Evolutionary conservation across 2,113 vertebrate species (phyloP), one percentile per base, ranked within the genome.

Genomic region (Pelobates fuscus): DNA sequence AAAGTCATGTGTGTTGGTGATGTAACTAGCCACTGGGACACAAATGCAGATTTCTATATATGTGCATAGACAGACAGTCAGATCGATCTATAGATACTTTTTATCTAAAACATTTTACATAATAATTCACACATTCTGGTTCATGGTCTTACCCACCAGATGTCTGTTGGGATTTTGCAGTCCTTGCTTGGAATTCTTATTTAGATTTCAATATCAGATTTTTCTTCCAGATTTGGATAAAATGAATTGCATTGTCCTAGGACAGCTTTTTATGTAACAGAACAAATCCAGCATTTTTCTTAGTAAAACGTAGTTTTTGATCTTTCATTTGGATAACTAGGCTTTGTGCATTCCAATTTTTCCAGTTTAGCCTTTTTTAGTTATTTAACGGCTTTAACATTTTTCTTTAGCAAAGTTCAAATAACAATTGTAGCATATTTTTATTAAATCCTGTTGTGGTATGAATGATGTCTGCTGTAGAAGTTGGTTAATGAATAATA

Each of bases 151-250:
- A 37, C 11, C 44, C 44, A 17, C 52, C 70, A 63, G 70, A 63
- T 72, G 59, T 62, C 43, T 49, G 52, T n/a, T 41, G 70, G 70
- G 44, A 62, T 63, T 58, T 18, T 30, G 20, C 8, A 29, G 24
- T 63, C 59, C 60, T 25, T 49, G 41, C 23, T 72, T 72, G 70
- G 70, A 58, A 24, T 32, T 17, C 23, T 20, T n/a, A 23, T 60
- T 70, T 23, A 44, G 8, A 57, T 70, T 54, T 32, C 26, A 18
- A 18, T 11, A 44, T 43, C 25, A 67, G 17, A 58, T 67, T 59
- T 46, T 76, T 76, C 72, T 76, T 60, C 72, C 64, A 76, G 54
- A 76, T 76, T 76, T 76, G 63, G 71, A 46, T 24, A 60, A 27
- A 14, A 30, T 44, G 1, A n/a, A 10, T 29, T 63, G 21, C 21